Evolutionary conservation across 2,797 vertebrate genomes (phyloP), one percentile per base, ranked within the genome.

Genomic region (Columba guinea): DNA sequence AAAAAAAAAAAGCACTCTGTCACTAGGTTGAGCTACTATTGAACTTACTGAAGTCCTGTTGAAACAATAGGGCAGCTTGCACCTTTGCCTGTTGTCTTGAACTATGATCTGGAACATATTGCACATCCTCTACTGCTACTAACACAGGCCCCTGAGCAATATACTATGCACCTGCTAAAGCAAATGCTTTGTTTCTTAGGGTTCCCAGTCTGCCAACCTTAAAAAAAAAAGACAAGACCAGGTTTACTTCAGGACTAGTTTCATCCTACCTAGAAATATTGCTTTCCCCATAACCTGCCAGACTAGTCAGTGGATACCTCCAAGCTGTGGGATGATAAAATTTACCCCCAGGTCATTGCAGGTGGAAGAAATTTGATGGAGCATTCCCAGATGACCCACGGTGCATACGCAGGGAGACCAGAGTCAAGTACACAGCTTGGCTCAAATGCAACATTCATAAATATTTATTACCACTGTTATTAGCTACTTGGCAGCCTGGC

Each of bases 381-480:
- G 20, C 28, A 8, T 48, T 55, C 32, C 64, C 63, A 13, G 34
- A 37, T 32, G 71, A 37, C 34, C 16, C 4, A 1, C n/a, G 62
- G n/a, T 4, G 3, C 15, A 5, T 24, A 27, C 0, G 1, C 51
- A 48, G 63, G 14, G 37, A 64, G 37, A 19, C 41, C 41, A 1
- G 0, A 85, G 41, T 55, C 56, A 78, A 73, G 27, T 32, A 52
- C 58, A 49, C 16, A 8, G 44, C 63, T 60, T 46, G 59, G 81
- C 64, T 90, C 68, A 71, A 63, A 79, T 16, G 10, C 49, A 62
- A 19, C 1, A 0, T 24, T 89, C 59, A 70, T 83, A 64, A 83
- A 60, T 86, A 83, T 93, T 93, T 73, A 77, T 56, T 23, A 79
- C 24, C 13, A 9, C 48, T 58, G 48, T 56, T 78, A 67, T 44